Base-by-base conservation (phyloP, 2,888 invertebrate species). In the Latrodectus hesperus region DNA sequence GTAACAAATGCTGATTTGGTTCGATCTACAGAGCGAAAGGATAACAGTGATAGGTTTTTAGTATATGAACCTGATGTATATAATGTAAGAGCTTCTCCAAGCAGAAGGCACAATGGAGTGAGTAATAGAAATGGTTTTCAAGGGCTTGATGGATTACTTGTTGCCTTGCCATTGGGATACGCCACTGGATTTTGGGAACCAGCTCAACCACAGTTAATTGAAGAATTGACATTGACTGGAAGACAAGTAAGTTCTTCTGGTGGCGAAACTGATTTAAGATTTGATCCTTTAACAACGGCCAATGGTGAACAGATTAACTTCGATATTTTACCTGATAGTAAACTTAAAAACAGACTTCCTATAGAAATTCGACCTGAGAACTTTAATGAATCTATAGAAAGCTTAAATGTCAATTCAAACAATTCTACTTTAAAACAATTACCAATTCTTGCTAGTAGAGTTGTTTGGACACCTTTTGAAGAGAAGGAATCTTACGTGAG, bases 161-260 rank as follows among this genome's bases (percentile, higher is more conserved):
- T 88, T 2, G 74, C 83, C 52, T 51, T 88, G 26, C 88, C 88
- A 14, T 17, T 22, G 9, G 65, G 74, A 8, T 17, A 74, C n/a
- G 26, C 88, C 4, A 51, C 83, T 4, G 88, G 88, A 11, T 64
- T 88, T n/a, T 88, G 88, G 88, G 88, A 82, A 74, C 26, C 12
- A 55, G 83, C 88, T 0, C 60, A 67, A 10, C 78, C 82, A n/a
- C 49, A 73, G 8, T 52, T 72, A 16, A 74, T 78, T 52, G 60
- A 72, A 14, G 64, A 65, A 14, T 55, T 81, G 53, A 49, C 67
- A 14, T 16, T 55, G 16, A 81, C 38, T 51, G 53, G 55, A 26
- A 81, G 81, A 49, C 71, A 76, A 67, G 70, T 70, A 10, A 60
- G 55, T 14, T 38, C 82, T 9, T 10, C 60, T 10, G n/a, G 38